Evolutionary conservation across 2,797 vertebrate species (phyloP).

Genomic region (Stomatorhinus walkeri): DNA sequence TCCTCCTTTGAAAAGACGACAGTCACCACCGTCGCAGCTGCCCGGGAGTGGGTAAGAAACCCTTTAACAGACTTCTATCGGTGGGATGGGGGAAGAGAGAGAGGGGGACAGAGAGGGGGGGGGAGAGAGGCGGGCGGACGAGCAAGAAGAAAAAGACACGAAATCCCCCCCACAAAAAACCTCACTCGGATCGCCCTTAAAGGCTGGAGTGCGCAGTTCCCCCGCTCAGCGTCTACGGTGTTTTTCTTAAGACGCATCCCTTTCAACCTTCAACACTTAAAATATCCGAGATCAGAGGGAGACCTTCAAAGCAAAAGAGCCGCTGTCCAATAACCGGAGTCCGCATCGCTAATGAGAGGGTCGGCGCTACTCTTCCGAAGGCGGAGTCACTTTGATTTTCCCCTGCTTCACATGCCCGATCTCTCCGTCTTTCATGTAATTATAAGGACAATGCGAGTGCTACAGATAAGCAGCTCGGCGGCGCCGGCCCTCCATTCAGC

Average conservation of each 20-base stretch:
- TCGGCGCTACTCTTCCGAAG: constrained; percentile 42
- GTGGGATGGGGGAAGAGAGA: neutral
- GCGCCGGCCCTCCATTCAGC: constrained; percentile 25
- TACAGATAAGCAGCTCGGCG: neutral
- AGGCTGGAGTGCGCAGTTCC: constrained; percentile 8
- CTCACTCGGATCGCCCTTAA: neutral
- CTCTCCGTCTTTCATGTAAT: constrained; percentile 35
- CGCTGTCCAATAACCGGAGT: constrained; percentile 59
- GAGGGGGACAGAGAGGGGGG: neutral
- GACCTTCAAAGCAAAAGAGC: constrained; percentile 62
- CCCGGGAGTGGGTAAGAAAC: constrained; percentile 10
- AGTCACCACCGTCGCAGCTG: constrained; percentile 11
- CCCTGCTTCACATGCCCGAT: neutral
- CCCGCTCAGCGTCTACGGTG: constrained; percentile 34
- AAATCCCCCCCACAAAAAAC: neutral
- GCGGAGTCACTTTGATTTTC: constrained; percentile 38
- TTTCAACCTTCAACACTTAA: constrained; percentile 47
- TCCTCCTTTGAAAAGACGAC: constrained; percentile 14
- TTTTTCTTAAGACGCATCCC: constrained; percentile 35
- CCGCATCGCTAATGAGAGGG: constrained; percentile 48
- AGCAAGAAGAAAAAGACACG: constrained; percentile 5
- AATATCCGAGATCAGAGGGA: constrained; percentile 58
- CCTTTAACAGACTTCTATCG: constrained; percentile 6
- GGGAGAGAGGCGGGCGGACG: neutral
- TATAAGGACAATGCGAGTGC: constrained; percentile 28